Evolutionary conservation across 2,888 invertebrate species (phyloP), one percentile per base, ranked within the genome.

Genomic region (Punctoribates punctum): DNA sequence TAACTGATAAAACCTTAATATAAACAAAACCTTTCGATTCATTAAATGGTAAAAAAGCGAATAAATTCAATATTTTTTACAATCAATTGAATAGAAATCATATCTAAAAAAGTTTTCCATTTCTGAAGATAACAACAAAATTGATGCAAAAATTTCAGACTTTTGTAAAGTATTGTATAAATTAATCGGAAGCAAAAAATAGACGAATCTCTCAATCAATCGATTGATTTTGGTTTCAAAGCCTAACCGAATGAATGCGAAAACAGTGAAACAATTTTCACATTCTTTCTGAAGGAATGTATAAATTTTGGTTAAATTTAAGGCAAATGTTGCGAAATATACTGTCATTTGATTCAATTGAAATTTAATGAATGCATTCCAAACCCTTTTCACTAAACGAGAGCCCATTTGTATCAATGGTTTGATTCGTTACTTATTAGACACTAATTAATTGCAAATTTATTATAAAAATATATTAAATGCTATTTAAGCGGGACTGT

Each of bases 401-500:
- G 23, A 72, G n/a, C 48, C 48, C 65, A 20, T 70, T 70, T 42
- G 6, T 20, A 25, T 67, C 6, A 70, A 34, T 62, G 62, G 17
- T 29, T 57, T 62, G 29, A 62, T 62, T 62, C 27, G 27, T 60
- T 67, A 34, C 11, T 20, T 60, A 20, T 42, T 42, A 42, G 46
- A 70, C 38, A 70, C 70, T 70, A 72, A 42, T 67, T 42, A 46
- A 72, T 72, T 72, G 48, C 27, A 25, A 25, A 62, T 23, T 67
- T 29, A 67, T 67, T 67, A 67, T 67, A 72, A 72, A 73, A 73
- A 62, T 62, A 73, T 73, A 48, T 20, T 8, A 57, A 60, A 57
- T 73, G 73, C 60, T 51, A 60, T 73, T 76, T 77, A 80, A 67
- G 78, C 79, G 54, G 79, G 79, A 74, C 78, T 79, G 73, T 79